phyloP scores from a whole-genome alignment of 2,888 invertebrate genomes.

The Drosophila quinaria region DNA sequence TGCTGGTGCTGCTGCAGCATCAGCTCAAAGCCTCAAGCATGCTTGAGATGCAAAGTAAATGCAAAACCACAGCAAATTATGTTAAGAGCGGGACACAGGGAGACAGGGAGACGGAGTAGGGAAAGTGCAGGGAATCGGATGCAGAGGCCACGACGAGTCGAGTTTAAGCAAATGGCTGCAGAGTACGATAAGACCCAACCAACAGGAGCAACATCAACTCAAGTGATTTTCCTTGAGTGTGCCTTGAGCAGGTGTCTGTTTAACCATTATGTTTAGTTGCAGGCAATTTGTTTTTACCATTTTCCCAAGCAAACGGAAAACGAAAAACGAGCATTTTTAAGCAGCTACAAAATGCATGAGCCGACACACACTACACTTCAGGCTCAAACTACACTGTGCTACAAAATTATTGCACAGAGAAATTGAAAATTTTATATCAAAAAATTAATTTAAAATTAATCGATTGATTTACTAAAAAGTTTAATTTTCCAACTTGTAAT shows the following conservation, averaged over 20 bases:
- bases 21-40: slow-evolving; percentile 65
- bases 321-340: slow-evolving; percentile 42
- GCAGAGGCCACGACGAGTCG: slow-evolving; percentile 35
- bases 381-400: background rate
- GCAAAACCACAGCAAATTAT: slow-evolving; percentile 81
- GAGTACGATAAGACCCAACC: slow-evolving; percentile 40
- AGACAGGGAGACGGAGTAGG: background rate
- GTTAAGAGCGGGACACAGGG: slow-evolving; percentile 65
- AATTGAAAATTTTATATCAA: background rate
- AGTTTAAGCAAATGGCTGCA: slow-evolving; percentile 47
- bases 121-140: background rate
- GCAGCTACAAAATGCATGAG: slow-evolving; percentile 44
- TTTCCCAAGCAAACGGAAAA: slow-evolving; percentile 39
- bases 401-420: background rate
- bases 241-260: slow-evolving; percentile 79
- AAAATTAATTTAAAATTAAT: background rate
- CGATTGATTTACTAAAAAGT: background rate
- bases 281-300: slow-evolving; percentile 77
- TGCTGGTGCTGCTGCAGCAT: slow-evolving; percentile 32
- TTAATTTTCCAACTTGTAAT: too few relatives aligned
- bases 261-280: slow-evolving; percentile 80
- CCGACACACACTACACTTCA: slow-evolving; percentile 7
- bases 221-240: slow-evolving; percentile 74
- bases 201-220: slow-evolving; percentile 49
- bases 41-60: slow-evolving; percentile 78